A percentile compares a stretch with the other conserved stretches of the same genome.
Evolutionary conservation across 2,113 vertebrate species (phyloP).

Genomic region (Chauna torquata): DNA sequence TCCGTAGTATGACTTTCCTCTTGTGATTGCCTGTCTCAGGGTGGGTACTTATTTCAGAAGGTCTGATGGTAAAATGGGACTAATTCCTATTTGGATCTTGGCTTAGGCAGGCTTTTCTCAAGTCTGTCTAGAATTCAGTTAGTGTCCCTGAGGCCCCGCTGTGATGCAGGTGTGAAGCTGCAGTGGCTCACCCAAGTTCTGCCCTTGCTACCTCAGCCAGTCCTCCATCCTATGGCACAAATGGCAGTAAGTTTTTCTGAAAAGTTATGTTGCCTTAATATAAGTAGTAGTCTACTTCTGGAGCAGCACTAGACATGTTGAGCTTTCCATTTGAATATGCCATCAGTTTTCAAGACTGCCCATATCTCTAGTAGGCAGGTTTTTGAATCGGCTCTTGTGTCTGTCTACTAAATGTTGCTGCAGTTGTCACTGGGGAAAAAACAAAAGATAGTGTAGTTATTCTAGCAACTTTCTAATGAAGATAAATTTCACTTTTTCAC

Average conservation of each 20-base stretch:
- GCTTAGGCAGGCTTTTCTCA: neutral
- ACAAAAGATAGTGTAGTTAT: neutral
- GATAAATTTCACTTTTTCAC: neutral
- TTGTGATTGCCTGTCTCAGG: neutral
- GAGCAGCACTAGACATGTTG: neutral
- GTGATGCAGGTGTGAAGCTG: neutral
- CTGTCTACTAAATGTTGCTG: neutral
- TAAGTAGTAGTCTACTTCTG: neutral
- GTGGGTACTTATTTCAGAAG: neutral
- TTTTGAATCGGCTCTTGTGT: neutral
- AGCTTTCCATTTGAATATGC: neutral
- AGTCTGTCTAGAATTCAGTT: neutral
- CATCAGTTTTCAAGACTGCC: neutral
- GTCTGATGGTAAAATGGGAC: neutral
- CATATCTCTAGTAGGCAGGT: neutral
- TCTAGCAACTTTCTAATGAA: neutral
- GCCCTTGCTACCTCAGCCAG: neutral
- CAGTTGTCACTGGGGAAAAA: neutral
- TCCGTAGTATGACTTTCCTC: neutral
- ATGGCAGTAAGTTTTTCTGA: neutral
- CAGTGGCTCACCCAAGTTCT: neutral
- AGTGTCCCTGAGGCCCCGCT: fast-evolving
- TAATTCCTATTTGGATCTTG: neutral
- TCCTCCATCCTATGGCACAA: neutral
- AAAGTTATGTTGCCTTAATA: neutral